phyloP scores from a whole-genome alignment of 2,113 vertebrate genomes.

The Thamnophis sirtalis region DNA sequence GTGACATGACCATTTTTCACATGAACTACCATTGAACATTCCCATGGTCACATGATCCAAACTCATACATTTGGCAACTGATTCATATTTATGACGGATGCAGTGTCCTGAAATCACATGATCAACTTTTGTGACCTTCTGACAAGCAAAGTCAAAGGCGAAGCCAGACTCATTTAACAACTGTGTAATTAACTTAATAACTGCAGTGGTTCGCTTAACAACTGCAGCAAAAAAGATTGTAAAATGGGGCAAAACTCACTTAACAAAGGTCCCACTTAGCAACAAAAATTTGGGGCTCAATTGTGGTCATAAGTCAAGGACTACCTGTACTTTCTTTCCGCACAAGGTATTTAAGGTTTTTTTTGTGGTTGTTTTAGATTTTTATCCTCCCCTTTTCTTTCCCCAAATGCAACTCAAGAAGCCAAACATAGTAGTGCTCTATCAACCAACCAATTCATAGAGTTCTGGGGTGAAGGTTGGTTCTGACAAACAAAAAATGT shows the following conservation, averaged over 20 bases:
- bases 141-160: background rate
- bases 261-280: background rate
- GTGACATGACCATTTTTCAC: background rate
- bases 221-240: background rate
- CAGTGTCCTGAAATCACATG: too few relatives aligned
- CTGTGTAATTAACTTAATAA: background rate
- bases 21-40: background rate
- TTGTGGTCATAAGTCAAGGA: too few relatives aligned
- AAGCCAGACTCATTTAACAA: background rate
- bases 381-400: background rate
- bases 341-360: background rate
- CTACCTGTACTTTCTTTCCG: background rate
- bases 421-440: background rate
- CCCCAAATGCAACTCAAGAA: background rate
- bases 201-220: background rate
- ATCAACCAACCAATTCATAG: background rate
- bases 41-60: background rate
- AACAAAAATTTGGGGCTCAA: background rate
- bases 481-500: background rate
- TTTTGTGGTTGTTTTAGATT: background rate
- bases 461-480: background rate
- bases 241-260: background rate
- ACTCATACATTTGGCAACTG: background rate
- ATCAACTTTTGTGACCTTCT: background rate
- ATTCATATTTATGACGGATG: background rate